Conservation (phyloP, 2,113 vertebrate genomes). For the Laticauda colubrina region DNA sequence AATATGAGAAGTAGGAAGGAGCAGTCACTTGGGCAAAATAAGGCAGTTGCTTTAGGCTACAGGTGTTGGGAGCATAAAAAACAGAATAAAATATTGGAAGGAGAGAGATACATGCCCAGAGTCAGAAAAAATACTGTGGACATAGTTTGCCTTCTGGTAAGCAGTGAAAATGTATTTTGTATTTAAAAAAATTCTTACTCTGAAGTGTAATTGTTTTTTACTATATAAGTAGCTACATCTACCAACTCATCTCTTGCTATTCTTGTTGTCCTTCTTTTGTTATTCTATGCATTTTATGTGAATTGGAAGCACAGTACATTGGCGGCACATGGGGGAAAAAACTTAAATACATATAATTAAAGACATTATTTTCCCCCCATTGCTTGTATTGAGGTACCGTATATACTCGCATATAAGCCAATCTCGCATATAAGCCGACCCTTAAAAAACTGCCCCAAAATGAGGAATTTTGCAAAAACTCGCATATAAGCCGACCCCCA, state of each 20-base stretch:
- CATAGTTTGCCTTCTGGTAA: neutral
- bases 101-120: neutral
- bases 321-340: neutral
- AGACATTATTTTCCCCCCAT: neutral
- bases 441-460: too few species aligned
- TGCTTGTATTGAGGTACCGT: neutral
- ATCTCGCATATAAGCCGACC: too few species aligned
- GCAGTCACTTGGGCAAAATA: neutral
- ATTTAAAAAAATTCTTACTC: neutral
- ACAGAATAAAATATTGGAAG: neutral
- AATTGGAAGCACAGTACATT: neutral
- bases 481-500: too few species aligned
- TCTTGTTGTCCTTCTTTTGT: neutral
- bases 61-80: neutral
- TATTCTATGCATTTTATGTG: neutral
- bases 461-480: too few species aligned
- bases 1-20: neutral
- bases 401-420: too few species aligned
- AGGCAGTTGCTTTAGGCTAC: neutral
- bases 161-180: neutral
- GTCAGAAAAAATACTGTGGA: neutral
- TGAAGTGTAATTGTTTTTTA: neutral
- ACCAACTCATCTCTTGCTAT: neutral
- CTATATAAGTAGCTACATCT: neutral
- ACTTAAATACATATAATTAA: neutral